Conservation (phyloP, 2,888 invertebrate species). For the Mimas tiliae region DNA sequence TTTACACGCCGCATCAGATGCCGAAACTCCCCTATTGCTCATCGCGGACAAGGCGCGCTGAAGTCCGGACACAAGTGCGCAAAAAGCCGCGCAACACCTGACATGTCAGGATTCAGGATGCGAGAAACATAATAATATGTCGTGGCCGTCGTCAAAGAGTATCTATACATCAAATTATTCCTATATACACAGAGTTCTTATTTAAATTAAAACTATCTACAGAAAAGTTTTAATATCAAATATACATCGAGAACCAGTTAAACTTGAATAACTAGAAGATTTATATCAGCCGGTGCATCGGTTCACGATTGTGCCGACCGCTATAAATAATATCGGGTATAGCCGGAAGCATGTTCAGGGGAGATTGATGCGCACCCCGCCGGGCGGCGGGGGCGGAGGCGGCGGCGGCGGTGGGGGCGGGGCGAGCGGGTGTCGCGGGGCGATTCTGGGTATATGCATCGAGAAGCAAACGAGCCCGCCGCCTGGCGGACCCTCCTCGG, state of each 20-base stretch:
- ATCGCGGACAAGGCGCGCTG: not conserved
- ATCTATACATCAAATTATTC: not conserved
- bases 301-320: constrained; percentile 9
- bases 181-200: not conserved
- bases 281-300: constrained; percentile 12
- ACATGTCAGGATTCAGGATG: no score
- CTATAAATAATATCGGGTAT: constrained; percentile 8
- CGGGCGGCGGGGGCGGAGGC: constrained; percentile 11
- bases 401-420: constrained; percentile 15
- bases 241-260: constrained; percentile 1
- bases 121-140: no score
- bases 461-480: constrained; percentile 27
- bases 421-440: constrained; percentile 28
- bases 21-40: not conserved
- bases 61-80: not conserved
- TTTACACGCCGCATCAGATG: not conserved
- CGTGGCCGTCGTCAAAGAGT: no score
- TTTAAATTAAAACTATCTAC: not conserved
- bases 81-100: no score
- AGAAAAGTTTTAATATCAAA: not conserved
- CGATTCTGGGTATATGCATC: constrained; percentile 35
- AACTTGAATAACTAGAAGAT: not conserved
- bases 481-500: constrained; percentile 24
- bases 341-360: constrained; percentile 19
- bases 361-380: constrained; percentile 28